phyloP scores from a whole-genome alignment of 2,113 vertebrate species.

The Scomber colias region DNA sequence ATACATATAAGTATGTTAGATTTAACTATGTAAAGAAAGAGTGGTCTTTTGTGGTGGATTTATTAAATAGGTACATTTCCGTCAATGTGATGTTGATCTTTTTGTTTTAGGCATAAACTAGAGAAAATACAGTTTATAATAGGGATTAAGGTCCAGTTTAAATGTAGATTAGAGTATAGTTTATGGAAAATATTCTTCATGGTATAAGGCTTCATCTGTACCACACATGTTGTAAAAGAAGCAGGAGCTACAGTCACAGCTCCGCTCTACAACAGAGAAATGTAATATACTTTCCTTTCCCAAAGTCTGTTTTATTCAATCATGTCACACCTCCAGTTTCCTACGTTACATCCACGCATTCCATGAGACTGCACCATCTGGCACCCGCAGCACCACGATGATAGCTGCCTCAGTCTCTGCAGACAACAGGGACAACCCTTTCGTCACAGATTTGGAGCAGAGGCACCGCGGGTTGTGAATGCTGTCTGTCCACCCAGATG shows the following conservation, averaged over 20 bases:
- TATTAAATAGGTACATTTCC: too few relatives aligned
- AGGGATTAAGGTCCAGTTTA: background rate
- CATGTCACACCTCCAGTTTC: slow-evolving; percentile 68
- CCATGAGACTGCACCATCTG: slow-evolving; percentile 68
- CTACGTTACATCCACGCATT: slow-evolving; percentile 64
- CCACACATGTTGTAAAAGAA: slow-evolving; percentile 1
- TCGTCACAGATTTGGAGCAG: slow-evolving; percentile 13
- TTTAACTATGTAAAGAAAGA: too few relatives aligned
- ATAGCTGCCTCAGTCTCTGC: slow-evolving; percentile 30
- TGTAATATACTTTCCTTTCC: slow-evolving; percentile 28
- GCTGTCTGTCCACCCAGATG: slow-evolving; percentile 35
- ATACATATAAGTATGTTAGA: too few relatives aligned
- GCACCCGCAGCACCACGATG: slow-evolving; percentile 49
- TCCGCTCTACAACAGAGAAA: slow-evolving; percentile 16
- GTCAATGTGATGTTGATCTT: too few relatives aligned
- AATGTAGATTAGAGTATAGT: background rate
- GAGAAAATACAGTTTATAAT: background rate
- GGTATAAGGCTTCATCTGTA: background rate
- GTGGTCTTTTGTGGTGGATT: too few relatives aligned
- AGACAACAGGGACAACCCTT: slow-evolving; percentile 34
- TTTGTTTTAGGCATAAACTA: background rate
- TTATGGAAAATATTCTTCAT: background rate
- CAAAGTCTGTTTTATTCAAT: slow-evolving; percentile 56
- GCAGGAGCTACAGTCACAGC: slow-evolving; percentile 19
- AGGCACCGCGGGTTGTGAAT: slow-evolving; percentile 23